Percentiles rank a stretch among this genome's conserved stretches.
These are phyloP conservation scores for Physella acuta DNA, from an alignment of 1,140 invertebrate species.

Conservation along the genomic window DNA sequence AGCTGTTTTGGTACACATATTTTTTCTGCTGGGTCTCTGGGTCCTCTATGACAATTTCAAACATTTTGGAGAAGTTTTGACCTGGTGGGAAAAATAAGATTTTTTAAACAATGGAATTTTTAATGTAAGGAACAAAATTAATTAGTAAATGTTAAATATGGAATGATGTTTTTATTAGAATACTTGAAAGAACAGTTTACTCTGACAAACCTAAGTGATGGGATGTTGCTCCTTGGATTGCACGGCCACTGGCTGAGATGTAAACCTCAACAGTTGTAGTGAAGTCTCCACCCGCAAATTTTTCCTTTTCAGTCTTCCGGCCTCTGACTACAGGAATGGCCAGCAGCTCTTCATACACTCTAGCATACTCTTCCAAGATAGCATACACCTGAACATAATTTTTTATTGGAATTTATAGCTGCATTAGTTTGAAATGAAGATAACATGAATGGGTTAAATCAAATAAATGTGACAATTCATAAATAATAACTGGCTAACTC, in stretches of 20 bases:
- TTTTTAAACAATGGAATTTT: too few relatives aligned
- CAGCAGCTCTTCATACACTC: slow-evolving; percentile 85
- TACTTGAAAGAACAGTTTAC: too few relatives aligned
- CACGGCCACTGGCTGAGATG: slow-evolving; percentile 89
- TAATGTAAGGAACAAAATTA: too few relatives aligned
- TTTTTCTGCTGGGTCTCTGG: slow-evolving; percentile 83
- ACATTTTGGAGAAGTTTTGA: slow-evolving; percentile 99
- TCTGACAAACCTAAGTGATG: slow-evolving; percentile 94
- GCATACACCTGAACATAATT: slow-evolving; percentile 42
- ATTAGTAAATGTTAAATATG: too few relatives aligned
- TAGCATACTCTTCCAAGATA: slow-evolving; percentile 53
- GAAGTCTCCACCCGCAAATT: slow-evolving; percentile 97
- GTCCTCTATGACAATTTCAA: slow-evolving; percentile 93
- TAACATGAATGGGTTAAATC: too few relatives aligned
- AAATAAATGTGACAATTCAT: too few relatives aligned
- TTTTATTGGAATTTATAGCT: too few relatives aligned
- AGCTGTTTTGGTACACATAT: slow-evolving; percentile 95
- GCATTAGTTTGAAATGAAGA: too few relatives aligned
- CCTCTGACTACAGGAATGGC: slow-evolving; percentile 95
- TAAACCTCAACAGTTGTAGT: slow-evolving; percentile 97
- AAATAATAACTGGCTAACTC: too few relatives aligned
- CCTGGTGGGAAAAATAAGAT: slow-evolving; percentile 19
- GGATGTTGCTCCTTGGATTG: slow-evolving; percentile 95
- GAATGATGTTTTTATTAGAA: too few relatives aligned
- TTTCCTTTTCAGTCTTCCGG: slow-evolving; percentile 97